These are phyloP conservation scores for Harpagifer antarcticus DNA, from an alignment of 2,797 vertebrate genomes.

Conservation along the genomic window DNA sequence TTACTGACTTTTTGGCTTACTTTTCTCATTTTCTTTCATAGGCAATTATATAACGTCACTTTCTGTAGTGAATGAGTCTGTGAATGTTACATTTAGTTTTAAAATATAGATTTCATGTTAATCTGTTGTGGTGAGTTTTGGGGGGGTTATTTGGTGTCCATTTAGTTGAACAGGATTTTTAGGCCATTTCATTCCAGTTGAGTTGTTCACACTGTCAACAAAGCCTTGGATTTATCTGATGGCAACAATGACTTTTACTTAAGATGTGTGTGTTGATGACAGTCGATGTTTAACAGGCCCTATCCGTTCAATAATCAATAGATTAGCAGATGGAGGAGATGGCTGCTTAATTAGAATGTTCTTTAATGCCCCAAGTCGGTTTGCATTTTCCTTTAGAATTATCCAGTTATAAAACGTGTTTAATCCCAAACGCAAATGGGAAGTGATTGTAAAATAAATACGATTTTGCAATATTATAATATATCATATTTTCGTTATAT, in stretches of 20 bases:
- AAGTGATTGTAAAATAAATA: background rate
- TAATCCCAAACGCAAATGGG: background rate
- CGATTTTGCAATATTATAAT: background rate
- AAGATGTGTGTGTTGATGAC: constrained; percentile 32
- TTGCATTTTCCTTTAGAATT: background rate
- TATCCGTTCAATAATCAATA: constrained; percentile 37
- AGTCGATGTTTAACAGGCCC: constrained; percentile 3
- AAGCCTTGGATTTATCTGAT: constrained; percentile 30
- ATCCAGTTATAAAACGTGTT: background rate
- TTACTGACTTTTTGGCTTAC: constrained; percentile 75
- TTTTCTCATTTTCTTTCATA: constrained; percentile 21
- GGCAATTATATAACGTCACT: background rate
- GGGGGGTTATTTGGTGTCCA: background rate
- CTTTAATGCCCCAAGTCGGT: background rate
- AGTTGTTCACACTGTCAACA: constrained; percentile 18
- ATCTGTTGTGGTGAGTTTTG: background rate
- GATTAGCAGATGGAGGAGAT: constrained; percentile 21
- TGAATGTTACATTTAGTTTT: constrained; percentile 1
- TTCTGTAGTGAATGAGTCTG: background rate
- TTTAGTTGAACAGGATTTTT: background rate
- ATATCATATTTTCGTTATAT: background rate
- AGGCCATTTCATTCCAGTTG: constrained; percentile 1
- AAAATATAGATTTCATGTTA: constrained; percentile 16
- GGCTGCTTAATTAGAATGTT: constrained; percentile 20
- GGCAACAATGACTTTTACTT: constrained; percentile 36